phyloP scores from a whole-genome alignment of 2,888 invertebrate genomes.

The Diaphora mendica region DNA sequence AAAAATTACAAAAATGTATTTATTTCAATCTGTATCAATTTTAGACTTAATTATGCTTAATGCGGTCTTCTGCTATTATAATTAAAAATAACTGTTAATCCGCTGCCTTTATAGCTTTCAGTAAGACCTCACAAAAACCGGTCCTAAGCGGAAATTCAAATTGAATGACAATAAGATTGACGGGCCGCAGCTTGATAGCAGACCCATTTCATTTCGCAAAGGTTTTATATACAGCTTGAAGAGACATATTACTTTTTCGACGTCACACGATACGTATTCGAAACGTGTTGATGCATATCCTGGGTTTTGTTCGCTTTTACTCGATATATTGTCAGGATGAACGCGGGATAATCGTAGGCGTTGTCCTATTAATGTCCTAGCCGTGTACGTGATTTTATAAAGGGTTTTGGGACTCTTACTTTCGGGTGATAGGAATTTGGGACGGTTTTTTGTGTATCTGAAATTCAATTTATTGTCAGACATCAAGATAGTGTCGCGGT shows the following conservation, averaged over 20 bases:
- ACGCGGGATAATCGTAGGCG: conserved; percentile 26
- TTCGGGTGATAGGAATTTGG: neutral
- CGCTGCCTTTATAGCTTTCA: conserved; percentile 55
- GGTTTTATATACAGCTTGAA: conserved; percentile 58
- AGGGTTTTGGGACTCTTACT: conserved; percentile 12
- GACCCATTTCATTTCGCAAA: conserved; percentile 75
- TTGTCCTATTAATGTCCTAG: conserved; percentile 26
- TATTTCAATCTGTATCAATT: neutral
- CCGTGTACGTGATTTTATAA: conserved; percentile 12
- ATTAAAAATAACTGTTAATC: neutral
- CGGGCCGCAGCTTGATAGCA: conserved; percentile 77
- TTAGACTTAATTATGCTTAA: neutral
- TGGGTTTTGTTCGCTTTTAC: conserved; percentile 33
- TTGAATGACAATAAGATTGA: conserved; percentile 85
- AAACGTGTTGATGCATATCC: conserved; percentile 50
- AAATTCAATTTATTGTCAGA: neutral
- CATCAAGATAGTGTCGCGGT: no score
- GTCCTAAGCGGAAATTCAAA: conserved; percentile 80
- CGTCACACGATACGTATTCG: conserved; percentile 53
- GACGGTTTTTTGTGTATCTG: neutral
- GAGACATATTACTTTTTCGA: conserved; percentile 71
- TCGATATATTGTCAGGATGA: conserved; percentile 39
- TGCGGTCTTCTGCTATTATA: no score
- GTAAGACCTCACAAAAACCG: conserved; percentile 68
- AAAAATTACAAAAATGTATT: neutral